Evolutionary conservation across 2,888 invertebrate genomes (phyloP), one percentile per base, ranked within the genome.

Genomic region (Callyntrura sp.): DNA sequence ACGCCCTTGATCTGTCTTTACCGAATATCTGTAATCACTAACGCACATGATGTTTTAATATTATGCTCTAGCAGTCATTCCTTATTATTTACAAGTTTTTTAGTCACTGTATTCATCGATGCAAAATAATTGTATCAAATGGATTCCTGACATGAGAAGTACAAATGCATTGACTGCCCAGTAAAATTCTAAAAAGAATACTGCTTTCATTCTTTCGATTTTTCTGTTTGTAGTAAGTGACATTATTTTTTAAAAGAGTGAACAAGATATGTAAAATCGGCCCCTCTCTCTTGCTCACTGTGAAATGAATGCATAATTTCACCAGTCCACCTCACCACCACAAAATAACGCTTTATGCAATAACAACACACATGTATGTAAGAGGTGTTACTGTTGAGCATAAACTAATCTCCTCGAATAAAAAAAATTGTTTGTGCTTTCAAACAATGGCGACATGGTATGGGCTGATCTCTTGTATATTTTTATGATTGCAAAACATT

Each of bases 1-100:
- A 86, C 85, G 90, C 90, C 90, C 86, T 90, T 90, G 90, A 90
- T 90, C 90, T 85, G 85, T 85, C 45, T n/a, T 57, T 28, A 51
- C 14, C n/a, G n/a, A 55, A 55, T 78, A 48, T 51, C n/a, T n/a
- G 62, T 45, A n/a, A n/a, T n/a, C n/a, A 55, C 45, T 73, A 48
- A 73, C 62, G 51, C 88, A 89, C 65, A 87, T 70, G 76, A 48
- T 43, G 78, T 57, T 43, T 87, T 55, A 68, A 68, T 35, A 14
- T 45, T 25, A 65, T 6, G 55, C 2, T n/a, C 48, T 17, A n/a
- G 35, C 68, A 23, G 23, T 62, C 70, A 70, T 20, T 81, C 57
- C 51, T 17, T 25, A 70, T 70, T 51, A 76, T 60, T 20, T 60
- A 60, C 48, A 20, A 51, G 25, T 17, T 51, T 9, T 51, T 25